A percentile compares a stretch with the other conserved stretches of the same genome.
phyloP scores from a whole-genome alignment of 2,888 invertebrate species.

The Aelia acuminata region DNA sequence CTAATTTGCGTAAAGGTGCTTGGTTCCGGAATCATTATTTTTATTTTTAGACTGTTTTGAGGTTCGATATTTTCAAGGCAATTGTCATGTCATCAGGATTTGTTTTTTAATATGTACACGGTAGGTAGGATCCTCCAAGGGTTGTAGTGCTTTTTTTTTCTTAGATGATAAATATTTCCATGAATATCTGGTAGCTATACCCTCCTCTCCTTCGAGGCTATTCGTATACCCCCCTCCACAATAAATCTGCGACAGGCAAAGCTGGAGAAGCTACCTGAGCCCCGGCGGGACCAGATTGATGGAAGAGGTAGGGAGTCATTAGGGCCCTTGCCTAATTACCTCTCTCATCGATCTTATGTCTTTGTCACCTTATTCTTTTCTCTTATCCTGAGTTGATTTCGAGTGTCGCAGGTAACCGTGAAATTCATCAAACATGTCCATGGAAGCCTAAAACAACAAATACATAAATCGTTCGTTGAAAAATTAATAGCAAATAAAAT shows the following conservation, averaged over 20 bases:
- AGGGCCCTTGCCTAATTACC: not conserved
- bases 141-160: no score
- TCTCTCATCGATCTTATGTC: slow-evolving; percentile 8
- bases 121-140: no score
- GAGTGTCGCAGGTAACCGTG: not conserved
- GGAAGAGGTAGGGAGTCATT: not conserved
- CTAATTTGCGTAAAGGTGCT: no score
- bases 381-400: not conserved
- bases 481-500: no score
- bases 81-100: no score
- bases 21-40: no score
- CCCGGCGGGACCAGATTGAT: not conserved
- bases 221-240: not conserved
- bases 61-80: no score
- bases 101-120: no score
- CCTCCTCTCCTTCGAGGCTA: not conserved
- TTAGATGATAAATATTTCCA: no score
- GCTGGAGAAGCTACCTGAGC: not conserved
- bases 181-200: not conserved
- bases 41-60: no score
- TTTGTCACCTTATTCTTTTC: not conserved
- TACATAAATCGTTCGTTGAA: no score
- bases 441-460: no score
- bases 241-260: not conserved
- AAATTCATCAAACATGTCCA: not conserved